A percentile compares a stretch with the other conserved stretches of the same genome.
Evolutionary conservation across 2,888 invertebrate genomes (phyloP).

Genomic region (Lamproptera curius): DNA sequence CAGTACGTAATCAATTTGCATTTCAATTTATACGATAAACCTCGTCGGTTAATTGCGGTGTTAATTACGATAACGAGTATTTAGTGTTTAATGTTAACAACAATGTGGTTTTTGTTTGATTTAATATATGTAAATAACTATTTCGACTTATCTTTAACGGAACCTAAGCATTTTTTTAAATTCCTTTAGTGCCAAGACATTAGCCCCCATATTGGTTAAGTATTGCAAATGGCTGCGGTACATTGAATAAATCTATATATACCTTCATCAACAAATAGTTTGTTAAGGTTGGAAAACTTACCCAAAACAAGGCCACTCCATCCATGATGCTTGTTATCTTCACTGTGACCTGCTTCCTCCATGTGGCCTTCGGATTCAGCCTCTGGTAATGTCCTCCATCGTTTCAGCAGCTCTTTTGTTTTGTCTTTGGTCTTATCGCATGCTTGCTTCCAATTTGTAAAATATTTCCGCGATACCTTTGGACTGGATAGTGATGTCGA

Average conservation of each 20-base stretch:
- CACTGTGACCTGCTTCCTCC: slow-evolving; percentile 52
- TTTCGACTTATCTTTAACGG: too few relatives aligned
- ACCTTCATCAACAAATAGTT: neutral
- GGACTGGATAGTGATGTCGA: slow-evolving; percentile 49
- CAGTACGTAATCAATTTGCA: slow-evolving; percentile 10
- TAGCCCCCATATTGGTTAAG: too few relatives aligned
- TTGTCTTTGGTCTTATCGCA: slow-evolving; percentile 87
- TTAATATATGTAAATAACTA: too few relatives aligned
- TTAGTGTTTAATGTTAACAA: neutral
- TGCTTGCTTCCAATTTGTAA: slow-evolving; percentile 85
- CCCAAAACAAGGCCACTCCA: slow-evolving; percentile 90
- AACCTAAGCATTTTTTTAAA: neutral
- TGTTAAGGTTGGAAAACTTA: slow-evolving; percentile 73
- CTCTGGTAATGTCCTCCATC: slow-evolving; percentile 83
- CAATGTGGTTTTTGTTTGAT: neutral
- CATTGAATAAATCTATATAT: neutral
- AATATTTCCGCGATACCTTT: slow-evolving; percentile 83
- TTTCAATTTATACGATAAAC: slow-evolving; percentile 14
- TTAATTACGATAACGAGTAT: slow-evolving; percentile 9
- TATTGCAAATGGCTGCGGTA: neutral
- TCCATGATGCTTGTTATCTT: slow-evolving; percentile 74
- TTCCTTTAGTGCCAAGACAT: neutral
- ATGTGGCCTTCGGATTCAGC: slow-evolving; percentile 60
- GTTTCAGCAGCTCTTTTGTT: slow-evolving; percentile 84
- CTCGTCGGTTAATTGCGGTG: neutral